phyloP scores from a whole-genome alignment of 1,140 invertebrate species.

The Cyrtorhinus lividipennis region DNA sequence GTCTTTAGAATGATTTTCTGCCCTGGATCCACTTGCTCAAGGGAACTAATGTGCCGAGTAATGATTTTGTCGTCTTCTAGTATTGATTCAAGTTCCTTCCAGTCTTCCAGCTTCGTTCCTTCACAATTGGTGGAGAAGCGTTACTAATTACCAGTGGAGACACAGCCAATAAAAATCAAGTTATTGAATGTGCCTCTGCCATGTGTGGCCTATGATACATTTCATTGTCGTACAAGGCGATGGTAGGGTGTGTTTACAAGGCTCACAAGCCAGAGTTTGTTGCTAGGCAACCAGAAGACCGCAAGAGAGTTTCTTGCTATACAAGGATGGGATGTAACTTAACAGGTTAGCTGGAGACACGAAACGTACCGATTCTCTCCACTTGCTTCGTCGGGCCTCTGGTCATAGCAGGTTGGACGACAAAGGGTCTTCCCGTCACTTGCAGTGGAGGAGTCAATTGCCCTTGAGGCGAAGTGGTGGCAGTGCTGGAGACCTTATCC shows the following conservation, averaged over 20 bases:
- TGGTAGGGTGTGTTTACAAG: too few relatives aligned
- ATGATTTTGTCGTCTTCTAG: background rate
- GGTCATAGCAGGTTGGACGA: background rate
- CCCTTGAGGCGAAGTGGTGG: background rate
- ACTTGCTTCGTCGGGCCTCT: background rate
- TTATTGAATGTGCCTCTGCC: too few relatives aligned
- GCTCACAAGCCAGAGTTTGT: too few relatives aligned
- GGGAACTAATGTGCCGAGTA: background rate
- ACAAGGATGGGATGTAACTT: too few relatives aligned
- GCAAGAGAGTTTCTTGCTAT: too few relatives aligned
- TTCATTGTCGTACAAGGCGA: too few relatives aligned
- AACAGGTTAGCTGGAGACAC: too few relatives aligned
- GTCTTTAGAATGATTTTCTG: conserved; percentile 12
- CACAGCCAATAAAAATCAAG: too few relatives aligned
- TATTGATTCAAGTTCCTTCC: background rate
- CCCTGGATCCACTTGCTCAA: background rate
- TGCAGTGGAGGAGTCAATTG: background rate
- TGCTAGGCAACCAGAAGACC: too few relatives aligned
- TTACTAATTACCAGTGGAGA: too few relatives aligned
- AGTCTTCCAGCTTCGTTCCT: conserved; percentile 19
- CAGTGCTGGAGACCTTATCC: background rate
- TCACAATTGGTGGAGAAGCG: too few relatives aligned
- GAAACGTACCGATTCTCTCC: background rate
- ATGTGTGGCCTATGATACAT: too few relatives aligned
- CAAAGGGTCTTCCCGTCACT: background rate